Percentiles rank a stretch among this genome's conserved stretches.
phyloP scores from a whole-genome alignment of 1,140 invertebrate species.

The Hylyphantes graminicola region DNA sequence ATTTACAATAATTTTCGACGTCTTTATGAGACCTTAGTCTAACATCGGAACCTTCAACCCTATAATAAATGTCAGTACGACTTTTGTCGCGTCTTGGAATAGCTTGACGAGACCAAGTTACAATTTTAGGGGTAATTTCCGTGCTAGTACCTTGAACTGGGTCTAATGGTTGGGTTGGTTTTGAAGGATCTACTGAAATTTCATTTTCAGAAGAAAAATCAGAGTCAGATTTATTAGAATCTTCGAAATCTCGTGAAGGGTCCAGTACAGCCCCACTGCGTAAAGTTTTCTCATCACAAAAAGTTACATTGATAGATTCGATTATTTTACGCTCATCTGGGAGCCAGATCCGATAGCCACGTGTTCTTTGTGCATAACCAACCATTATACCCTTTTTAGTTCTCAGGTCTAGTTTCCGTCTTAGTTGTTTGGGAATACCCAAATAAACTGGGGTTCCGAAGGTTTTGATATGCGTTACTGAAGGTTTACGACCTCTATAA shows the following conservation, averaged over 20 bases:
- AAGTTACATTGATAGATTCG: conserved; percentile 2
- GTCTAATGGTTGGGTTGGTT: not conserved
- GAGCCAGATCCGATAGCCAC: conserved; percentile 10
- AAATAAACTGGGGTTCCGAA: not conserved
- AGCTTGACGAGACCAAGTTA: too few species aligned
- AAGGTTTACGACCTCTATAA: not conserved
- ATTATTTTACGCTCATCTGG: not conserved
- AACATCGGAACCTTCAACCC: not conserved
- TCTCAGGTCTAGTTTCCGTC: not conserved
- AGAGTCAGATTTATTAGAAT: not conserved
- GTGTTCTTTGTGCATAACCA: not conserved
- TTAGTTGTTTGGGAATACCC: not conserved
- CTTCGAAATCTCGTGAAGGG: not conserved
- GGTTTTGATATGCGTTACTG: conserved; percentile 1
- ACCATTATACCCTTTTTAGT: conserved; percentile 17
- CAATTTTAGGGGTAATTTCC: too few species aligned
- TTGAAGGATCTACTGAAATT: not conserved
- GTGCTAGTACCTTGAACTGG: too few species aligned
- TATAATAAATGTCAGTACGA: not conserved
- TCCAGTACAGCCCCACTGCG: not conserved
- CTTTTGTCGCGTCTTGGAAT: not conserved
- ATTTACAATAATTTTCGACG: not conserved
- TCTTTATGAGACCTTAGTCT: not conserved
- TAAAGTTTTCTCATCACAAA: not conserved
- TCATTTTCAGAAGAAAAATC: not conserved